phyloP scores from a whole-genome alignment of 2,888 invertebrate genomes.

The Operophtera brumata region DNA sequence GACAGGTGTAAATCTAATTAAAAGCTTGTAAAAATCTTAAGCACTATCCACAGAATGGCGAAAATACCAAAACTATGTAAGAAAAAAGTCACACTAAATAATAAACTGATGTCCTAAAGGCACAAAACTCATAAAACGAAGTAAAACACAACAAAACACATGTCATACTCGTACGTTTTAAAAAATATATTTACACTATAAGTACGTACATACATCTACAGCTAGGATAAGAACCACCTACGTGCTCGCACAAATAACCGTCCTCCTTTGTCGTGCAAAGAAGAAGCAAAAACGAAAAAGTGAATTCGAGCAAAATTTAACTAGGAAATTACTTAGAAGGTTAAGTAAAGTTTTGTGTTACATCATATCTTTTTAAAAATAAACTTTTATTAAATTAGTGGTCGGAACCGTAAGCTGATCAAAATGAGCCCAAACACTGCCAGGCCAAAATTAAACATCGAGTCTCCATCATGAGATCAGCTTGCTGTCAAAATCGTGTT shows the following conservation, averaged over 20 bases:
- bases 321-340: constrained; percentile 6
- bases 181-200: constrained; percentile 12
- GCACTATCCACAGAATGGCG: too few species aligned
- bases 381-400: too few species aligned
- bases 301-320: constrained; percentile 9
- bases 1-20: too few species aligned
- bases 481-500: too few species aligned
- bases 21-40: too few species aligned
- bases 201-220: background rate
- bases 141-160: background rate
- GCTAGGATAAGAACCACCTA: constrained; percentile 12
- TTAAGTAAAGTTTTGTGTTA: too few species aligned
- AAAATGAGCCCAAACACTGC: too few species aligned
- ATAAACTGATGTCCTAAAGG: constrained; percentile 1
- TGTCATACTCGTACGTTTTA: constrained; percentile 4
- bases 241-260: constrained; percentile 10
- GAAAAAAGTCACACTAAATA: background rate
- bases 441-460: too few species aligned
- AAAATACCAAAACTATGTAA: background rate
- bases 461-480: too few species aligned
- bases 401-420: too few species aligned
- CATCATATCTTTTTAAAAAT: too few species aligned
- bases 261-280: constrained; percentile 12
- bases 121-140: background rate
- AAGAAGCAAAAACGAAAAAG: constrained; percentile 9